These are phyloP conservation scores for Anarsia innoxiella DNA, from an alignment of 2,888 invertebrate genomes.

Conservation along the genomic window DNA sequence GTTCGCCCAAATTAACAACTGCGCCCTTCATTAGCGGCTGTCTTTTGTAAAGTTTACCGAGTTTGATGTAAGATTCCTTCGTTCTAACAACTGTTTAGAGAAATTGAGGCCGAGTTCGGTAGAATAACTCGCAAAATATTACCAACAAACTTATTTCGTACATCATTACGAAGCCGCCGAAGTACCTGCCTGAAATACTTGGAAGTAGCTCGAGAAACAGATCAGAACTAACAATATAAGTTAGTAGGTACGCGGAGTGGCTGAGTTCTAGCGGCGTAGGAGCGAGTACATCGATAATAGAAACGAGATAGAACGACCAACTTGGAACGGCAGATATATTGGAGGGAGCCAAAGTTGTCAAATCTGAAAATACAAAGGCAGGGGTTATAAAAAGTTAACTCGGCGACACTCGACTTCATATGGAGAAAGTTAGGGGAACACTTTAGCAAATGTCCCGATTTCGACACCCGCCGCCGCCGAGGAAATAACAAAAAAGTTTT, in stretches of 20 bases:
- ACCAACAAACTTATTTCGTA: conserved; percentile 31
- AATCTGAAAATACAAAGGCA: conserved; percentile 38
- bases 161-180: conserved; percentile 36
- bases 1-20: conserved; percentile 49
- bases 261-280: not conserved
- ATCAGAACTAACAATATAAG: too few species aligned
- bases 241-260: too few species aligned
- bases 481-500: conserved; percentile 56
- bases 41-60: conserved; percentile 41
- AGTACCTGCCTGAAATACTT: too few species aligned
- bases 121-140: conserved; percentile 35
- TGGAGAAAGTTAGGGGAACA: conserved; percentile 54
- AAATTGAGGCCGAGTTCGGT: conserved; percentile 43
- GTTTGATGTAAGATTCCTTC: conserved; percentile 26
- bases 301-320: conserved; percentile 18
- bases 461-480: conserved; percentile 40
- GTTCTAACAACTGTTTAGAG: conserved; percentile 40
- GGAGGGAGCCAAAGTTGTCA: conserved; percentile 32
- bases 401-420: conserved; percentile 48
- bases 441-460: conserved; percentile 60
- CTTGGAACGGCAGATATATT: conserved; percentile 19
- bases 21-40: conserved; percentile 49
- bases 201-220: too few species aligned
- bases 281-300: conserved; percentile 13
- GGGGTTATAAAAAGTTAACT: conserved; percentile 50